Conservation (phyloP, 2,797 vertebrate species). For the Xyrichtys novacula region DNA sequence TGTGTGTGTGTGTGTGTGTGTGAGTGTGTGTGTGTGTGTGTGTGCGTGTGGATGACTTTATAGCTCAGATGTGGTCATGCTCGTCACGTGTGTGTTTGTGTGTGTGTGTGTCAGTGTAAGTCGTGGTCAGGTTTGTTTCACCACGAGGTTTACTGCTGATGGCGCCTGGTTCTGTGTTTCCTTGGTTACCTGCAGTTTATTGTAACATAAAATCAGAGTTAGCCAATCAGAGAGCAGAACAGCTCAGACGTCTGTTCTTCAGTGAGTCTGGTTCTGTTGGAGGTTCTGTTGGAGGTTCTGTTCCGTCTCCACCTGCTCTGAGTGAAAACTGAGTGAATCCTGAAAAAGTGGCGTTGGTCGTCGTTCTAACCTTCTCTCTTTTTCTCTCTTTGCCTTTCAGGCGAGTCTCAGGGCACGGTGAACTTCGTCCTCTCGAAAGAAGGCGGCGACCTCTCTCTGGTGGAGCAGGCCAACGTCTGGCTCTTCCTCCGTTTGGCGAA, state of each 20-base stretch:
- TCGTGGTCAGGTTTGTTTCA: neutral
- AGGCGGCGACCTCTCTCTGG: slow-evolving; percentile 90
- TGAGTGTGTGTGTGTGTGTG: slow-evolving; percentile 28
- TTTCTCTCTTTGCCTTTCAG: slow-evolving; percentile 68
- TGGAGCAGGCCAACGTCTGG: slow-evolving; percentile 96
- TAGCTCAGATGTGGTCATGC: slow-evolving; percentile 42
- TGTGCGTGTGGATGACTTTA: slow-evolving; percentile 27
- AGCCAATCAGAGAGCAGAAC: neutral
- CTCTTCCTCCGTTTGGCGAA: slow-evolving; percentile 95
- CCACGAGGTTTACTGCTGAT: neutral
- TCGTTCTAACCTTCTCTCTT: neutral
- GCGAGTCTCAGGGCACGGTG: slow-evolving; percentile 88
- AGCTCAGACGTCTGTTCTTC: too few species aligned
- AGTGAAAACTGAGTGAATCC: too few species aligned
- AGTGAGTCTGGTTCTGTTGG: too few species aligned
- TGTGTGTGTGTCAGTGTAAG: neutral
- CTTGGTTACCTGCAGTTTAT: slow-evolving; percentile 15
- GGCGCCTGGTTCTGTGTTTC: neutral
- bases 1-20: slow-evolving; percentile 13
- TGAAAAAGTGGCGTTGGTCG: too few species aligned
- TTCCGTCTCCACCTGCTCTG: too few species aligned
- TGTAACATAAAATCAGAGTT: neutral
- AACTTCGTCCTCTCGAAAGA: slow-evolving; percentile 96
- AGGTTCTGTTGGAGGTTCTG: too few species aligned
- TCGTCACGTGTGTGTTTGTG: slow-evolving; percentile 8